A percentile compares a stretch with the other conserved stretches of the same genome.
These are phyloP conservation scores for Trematocara caparti DNA, from an alignment of 2,797 vertebrate species.

Conservation along the genomic window DNA sequence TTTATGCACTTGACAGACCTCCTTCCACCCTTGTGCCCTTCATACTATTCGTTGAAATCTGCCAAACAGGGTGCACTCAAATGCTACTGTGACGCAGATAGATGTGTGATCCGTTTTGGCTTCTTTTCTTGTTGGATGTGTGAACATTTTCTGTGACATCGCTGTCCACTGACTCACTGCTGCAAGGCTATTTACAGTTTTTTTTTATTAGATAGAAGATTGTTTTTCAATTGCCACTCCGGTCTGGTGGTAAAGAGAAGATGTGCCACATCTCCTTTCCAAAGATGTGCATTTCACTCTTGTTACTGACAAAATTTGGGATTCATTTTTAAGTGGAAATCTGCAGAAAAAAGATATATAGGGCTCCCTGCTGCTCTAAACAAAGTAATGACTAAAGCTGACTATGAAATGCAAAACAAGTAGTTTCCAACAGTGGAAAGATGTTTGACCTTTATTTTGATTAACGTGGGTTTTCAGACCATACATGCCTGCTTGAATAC, in stretches of 20 bases:
- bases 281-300: not conserved
- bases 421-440: not conserved
- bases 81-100: not conserved
- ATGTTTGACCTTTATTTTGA: not conserved
- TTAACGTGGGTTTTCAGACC: not conserved
- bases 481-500: not conserved
- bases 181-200: not conserved
- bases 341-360: not conserved
- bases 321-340: not conserved
- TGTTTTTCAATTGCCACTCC: not conserved
- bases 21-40: not conserved
- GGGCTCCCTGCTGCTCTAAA: not conserved
- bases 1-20: not conserved
- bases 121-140: not conserved
- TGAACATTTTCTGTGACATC: not conserved
- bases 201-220: not conserved
- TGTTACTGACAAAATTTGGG: not conserved
- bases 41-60: not conserved
- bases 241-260: not conserved
- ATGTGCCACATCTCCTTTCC: not conserved
- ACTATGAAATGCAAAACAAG: not conserved
- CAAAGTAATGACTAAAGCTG: not conserved
- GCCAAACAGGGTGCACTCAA: not conserved
- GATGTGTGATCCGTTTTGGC: not conserved
- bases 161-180: not conserved